Percentiles rank a stretch among this genome's conserved stretches.
Conservation (phyloP, 2,113 vertebrate genomes). For the Colossoma macropomum region DNA sequence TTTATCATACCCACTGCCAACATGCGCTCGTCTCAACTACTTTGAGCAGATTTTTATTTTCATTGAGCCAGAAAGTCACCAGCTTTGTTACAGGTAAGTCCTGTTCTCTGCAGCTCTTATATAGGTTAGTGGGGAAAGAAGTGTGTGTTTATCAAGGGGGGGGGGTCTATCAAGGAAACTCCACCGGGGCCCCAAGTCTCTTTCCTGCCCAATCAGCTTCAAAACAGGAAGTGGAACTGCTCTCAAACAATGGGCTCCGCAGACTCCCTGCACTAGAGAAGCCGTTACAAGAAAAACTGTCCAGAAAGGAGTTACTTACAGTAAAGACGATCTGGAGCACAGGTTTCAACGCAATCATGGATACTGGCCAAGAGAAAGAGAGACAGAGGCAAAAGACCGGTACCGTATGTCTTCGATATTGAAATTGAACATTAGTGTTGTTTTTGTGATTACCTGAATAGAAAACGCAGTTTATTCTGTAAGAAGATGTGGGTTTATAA, state of each 20-base stretch:
- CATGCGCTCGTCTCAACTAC: too few relatives aligned
- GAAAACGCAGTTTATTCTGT: not conserved
- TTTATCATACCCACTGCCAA: too few relatives aligned
- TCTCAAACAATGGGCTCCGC: slow-evolving; percentile 53
- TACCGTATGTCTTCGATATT: slow-evolving; percentile 17
- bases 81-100: too few relatives aligned
- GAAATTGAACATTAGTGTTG: not conserved
- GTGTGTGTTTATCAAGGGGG: slow-evolving; percentile 10
- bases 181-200: slow-evolving; percentile 23
- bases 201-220: slow-evolving; percentile 50
- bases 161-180: slow-evolving; percentile 27
- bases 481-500: not conserved
- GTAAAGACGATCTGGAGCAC: slow-evolving; percentile 1
- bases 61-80: too few relatives aligned
- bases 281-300: slow-evolving; percentile 9
- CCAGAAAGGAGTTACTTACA: slow-evolving; percentile 8
- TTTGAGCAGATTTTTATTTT: too few relatives aligned
- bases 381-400: slow-evolving; percentile 32
- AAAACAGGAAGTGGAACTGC: slow-evolving; percentile 60
- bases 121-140: not conserved
- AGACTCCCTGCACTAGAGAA: slow-evolving; percentile 25
- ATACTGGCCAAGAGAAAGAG: slow-evolving; percentile 39
- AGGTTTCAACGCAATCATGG: slow-evolving; percentile 33
- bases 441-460: not conserved
- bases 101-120: not conserved